phyloP scores from a whole-genome alignment of 2,113 vertebrate genomes.

The Dermatemys mawii region DNA sequence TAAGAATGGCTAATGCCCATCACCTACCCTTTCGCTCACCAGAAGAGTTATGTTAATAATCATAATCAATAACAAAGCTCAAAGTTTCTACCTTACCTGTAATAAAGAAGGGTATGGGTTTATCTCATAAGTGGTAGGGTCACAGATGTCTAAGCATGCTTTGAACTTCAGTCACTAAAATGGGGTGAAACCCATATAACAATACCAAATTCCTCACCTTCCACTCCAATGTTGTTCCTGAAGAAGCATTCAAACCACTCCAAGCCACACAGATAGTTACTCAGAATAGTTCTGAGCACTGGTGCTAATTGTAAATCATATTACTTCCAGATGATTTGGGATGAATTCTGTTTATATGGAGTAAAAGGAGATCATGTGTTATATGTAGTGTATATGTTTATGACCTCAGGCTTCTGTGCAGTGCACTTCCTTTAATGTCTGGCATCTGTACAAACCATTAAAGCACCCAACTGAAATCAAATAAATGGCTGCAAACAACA shows the following conservation, averaged over 20 bases:
- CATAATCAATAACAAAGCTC: accelerated
- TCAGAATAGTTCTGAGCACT: background rate
- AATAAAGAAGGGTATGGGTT: background rate
- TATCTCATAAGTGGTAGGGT: background rate
- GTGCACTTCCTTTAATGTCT: background rate
- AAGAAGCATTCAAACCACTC: background rate
- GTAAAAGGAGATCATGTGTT: constrained; percentile 10
- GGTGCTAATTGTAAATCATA: background rate
- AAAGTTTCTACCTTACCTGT: background rate
- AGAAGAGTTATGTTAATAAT: background rate
- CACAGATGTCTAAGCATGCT: background rate
- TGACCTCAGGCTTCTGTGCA: background rate
- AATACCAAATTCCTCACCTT: background rate
- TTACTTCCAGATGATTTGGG: background rate
- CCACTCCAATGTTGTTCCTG: background rate
- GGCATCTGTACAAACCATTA: background rate
- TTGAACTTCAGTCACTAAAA: background rate
- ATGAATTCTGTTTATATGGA: background rate
- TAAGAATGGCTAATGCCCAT: background rate
- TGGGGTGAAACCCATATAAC: background rate
- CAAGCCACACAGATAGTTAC: background rate
- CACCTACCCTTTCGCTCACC: accelerated
- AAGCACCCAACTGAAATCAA: background rate
- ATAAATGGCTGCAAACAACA: background rate
- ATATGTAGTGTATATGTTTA: background rate